Percentiles rank a stretch among this genome's conserved stretches.
phyloP scores from a whole-genome alignment of 1,140 invertebrate species.

The Papilio polytes region DNA sequence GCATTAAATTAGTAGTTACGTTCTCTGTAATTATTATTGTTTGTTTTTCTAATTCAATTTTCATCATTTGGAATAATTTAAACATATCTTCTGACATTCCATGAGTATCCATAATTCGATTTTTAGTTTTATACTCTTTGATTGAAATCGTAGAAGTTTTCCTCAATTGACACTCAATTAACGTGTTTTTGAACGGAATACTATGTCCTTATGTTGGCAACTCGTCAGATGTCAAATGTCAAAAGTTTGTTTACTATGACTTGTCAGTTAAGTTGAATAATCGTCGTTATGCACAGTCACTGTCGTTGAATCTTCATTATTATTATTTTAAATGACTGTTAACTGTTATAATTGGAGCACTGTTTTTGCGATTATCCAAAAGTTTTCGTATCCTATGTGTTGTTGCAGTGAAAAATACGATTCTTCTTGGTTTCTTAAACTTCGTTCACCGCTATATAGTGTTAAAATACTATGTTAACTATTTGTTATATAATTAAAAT shows the following conservation, averaged over 20 bases:
- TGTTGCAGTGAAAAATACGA: no score
- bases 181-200: neutral
- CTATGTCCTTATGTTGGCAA: neutral
- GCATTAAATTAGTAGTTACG: neutral
- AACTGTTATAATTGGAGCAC: no score
- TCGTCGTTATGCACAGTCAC: no score
- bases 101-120: constrained; percentile 20
- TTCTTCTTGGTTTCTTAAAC: no score
- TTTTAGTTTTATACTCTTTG: neutral
- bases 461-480: no score
- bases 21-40: constrained; percentile 32
- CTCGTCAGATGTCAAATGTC: neutral
- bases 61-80: constrained; percentile 2
- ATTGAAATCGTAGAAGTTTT: neutral
- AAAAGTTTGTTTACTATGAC: neutral
- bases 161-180: neutral
- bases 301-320: no score
- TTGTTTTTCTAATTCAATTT: constrained; percentile 40
- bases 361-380: no score
- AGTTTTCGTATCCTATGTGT: no score
- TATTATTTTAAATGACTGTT: no score
- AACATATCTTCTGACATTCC: constrained; percentile 41
- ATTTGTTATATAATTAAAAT: no score
- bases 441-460: neutral
- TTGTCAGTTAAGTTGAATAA: neutral